Evolutionary conservation across 2,888 invertebrate genomes (phyloP).

Genomic region (Leistus spinibarbis): DNA sequence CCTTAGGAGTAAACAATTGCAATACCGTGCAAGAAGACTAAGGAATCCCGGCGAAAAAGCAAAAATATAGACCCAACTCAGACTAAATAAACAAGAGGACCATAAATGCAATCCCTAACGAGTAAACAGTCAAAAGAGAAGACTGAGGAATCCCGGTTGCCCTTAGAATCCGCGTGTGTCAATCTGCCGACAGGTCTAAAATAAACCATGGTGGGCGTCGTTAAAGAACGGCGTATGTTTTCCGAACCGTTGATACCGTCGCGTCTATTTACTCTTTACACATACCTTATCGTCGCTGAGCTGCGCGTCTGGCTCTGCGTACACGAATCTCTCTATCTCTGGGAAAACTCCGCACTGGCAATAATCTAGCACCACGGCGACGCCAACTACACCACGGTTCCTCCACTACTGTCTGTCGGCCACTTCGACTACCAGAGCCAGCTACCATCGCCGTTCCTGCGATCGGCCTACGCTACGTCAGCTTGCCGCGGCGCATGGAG

Average conservation of each 20-base stretch:
- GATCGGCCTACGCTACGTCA: background rate
- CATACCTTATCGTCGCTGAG: background rate
- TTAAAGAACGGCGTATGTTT: background rate
- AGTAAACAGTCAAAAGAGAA: background rate
- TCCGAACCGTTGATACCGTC: background rate
- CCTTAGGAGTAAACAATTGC: too few relatives aligned
- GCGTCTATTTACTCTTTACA: background rate
- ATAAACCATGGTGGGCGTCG: background rate
- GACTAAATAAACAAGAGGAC: background rate
- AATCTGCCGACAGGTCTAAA: background rate
- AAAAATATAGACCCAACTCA: background rate
- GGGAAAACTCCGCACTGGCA: background rate
- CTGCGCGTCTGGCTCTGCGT: background rate
- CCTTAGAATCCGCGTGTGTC: background rate
- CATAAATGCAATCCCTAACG: too few relatives aligned
- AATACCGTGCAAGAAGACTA: too few relatives aligned
- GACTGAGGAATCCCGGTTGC: background rate
- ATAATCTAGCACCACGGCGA: background rate
- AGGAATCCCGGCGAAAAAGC: too few relatives aligned
- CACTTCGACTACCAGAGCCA: background rate
- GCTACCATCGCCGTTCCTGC: background rate
- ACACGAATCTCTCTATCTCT: background rate
- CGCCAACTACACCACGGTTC: background rate
- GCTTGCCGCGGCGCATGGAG: background rate
- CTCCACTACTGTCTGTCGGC: background rate